Evolutionary conservation across 2,888 invertebrate species (phyloP).

Genomic region (Neoascia interrupta): DNA sequence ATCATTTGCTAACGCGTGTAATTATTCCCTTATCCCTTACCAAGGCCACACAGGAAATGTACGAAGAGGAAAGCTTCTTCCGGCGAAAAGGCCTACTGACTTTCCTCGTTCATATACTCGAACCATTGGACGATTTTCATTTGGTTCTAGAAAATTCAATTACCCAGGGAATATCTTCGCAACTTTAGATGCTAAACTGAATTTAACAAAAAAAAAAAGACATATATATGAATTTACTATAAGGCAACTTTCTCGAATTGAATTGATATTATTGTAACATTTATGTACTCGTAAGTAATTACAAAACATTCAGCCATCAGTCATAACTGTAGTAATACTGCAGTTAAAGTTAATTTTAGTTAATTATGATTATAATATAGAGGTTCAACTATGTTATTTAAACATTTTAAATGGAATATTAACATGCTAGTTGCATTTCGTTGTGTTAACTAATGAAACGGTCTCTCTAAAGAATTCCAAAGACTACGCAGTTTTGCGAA

Average conservation of each 20-base stretch:
- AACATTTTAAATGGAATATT: conserved; percentile 1
- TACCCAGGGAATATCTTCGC: conserved; percentile 81
- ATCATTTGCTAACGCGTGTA: conserved; percentile 94
- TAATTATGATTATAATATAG: too few species aligned
- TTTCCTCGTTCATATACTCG: conserved; percentile 93
- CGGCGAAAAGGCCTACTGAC: conserved; percentile 91
- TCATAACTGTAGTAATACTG: neutral
- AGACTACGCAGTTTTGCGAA: conserved; percentile 24
- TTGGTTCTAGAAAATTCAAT: conserved; percentile 92
- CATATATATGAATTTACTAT: too few species aligned
- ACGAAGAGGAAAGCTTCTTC: conserved; percentile 97
- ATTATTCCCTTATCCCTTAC: conserved; percentile 94
- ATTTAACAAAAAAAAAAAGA: too few species aligned
- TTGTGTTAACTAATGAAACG: conserved; percentile 7
- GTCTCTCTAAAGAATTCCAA: conserved; percentile 38
- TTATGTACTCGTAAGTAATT: too few species aligned
- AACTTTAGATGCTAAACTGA: too few species aligned
- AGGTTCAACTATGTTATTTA: conserved; percentile 15
- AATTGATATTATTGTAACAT: too few species aligned
- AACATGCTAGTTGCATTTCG: neutral
- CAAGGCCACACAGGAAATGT: conserved; percentile 95
- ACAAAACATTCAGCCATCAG: neutral
- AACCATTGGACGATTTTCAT: conserved; percentile 91
- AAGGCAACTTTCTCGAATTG: neutral
- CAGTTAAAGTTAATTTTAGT: too few species aligned